Conservation (phyloP, 2,113 vertebrate genomes). For the Ophthalmolycus amberensis region DNA sequence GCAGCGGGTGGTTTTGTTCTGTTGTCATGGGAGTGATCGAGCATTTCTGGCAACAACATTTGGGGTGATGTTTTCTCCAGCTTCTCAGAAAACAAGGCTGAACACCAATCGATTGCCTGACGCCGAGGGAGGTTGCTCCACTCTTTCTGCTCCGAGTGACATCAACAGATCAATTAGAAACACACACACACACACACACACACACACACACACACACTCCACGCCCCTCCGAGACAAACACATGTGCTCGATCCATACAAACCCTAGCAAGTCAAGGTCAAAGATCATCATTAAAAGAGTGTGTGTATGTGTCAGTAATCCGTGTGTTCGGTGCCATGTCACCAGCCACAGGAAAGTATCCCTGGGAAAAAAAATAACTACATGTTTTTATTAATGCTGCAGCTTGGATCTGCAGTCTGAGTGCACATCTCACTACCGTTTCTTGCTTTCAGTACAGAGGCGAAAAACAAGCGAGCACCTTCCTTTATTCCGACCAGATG, state of each 20-base stretch:
- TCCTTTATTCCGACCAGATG: constrained; percentile 34
- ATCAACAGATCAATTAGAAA: constrained; percentile 70
- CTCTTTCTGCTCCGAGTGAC: constrained; percentile 22
- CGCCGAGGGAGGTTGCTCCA: constrained; percentile 25
- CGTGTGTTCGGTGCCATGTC: constrained; percentile 21
- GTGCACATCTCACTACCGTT: constrained; percentile 2
- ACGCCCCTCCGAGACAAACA: constrained; percentile 5
- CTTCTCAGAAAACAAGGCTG: constrained; percentile 12
- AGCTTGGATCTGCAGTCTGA: constrained; percentile 10
- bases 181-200: constrained; percentile 46
- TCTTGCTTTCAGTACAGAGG: background rate
- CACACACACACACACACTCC: constrained; percentile 19
- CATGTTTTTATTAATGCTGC: constrained; percentile 36
- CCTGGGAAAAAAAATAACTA: constrained; percentile 35
- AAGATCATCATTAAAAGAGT: constrained; percentile 27
- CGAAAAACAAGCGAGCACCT: constrained; percentile 15
- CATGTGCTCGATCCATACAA: constrained; percentile 8
- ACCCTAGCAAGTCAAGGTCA: constrained; percentile 65
- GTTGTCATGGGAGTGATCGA: background rate
- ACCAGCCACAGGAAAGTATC: constrained; percentile 33
- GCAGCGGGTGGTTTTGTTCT: background rate
- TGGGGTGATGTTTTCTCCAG: constrained; percentile 17
- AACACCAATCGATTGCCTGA: constrained; percentile 42
- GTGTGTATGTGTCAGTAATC: background rate
- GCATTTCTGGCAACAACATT: constrained; percentile 8